Percentiles rank a stretch among this genome's conserved stretches.
Conservation (phyloP, 2,113 vertebrate species). For the Uropsilus gracilis region DNA sequence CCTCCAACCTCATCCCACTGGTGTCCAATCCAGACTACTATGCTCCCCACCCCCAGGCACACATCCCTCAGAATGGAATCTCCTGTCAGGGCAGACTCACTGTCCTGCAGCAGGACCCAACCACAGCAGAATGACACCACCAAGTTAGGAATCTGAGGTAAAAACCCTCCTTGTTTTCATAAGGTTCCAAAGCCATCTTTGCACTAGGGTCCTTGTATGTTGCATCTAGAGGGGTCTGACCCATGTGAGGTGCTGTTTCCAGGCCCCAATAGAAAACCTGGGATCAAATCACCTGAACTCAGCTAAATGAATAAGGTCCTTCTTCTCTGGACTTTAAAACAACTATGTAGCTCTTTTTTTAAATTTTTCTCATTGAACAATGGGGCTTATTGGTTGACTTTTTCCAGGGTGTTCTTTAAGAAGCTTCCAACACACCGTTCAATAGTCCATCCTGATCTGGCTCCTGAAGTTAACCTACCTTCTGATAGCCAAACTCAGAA, state of each 20-base stretch:
- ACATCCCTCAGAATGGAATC: not conserved
- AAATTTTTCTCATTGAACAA: not conserved
- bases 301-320: not conserved
- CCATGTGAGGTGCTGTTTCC: not conserved
- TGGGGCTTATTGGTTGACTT: not conserved
- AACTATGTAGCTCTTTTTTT: not conserved
- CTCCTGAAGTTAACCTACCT: not conserved
- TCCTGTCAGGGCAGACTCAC: not conserved
- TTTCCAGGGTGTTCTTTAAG: not conserved
- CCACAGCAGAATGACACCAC: not conserved
- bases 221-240: not conserved
- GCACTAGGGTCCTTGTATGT: not conserved
- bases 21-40: not conserved
- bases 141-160: slow-evolving; percentile 13
- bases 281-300: not conserved
- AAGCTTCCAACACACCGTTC: not conserved
- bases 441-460: not conserved
- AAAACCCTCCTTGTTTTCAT: slow-evolving; percentile 24
- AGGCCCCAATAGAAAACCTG: not conserved
- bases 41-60: not conserved
- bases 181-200: slow-evolving; percentile 40
- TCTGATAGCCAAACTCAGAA: not conserved
- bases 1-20: too few species aligned
- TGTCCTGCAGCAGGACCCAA: not conserved
- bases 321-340: not conserved